phyloP scores from a whole-genome alignment of 2,797 vertebrate genomes.

The Myotis daubentonii region DNA sequence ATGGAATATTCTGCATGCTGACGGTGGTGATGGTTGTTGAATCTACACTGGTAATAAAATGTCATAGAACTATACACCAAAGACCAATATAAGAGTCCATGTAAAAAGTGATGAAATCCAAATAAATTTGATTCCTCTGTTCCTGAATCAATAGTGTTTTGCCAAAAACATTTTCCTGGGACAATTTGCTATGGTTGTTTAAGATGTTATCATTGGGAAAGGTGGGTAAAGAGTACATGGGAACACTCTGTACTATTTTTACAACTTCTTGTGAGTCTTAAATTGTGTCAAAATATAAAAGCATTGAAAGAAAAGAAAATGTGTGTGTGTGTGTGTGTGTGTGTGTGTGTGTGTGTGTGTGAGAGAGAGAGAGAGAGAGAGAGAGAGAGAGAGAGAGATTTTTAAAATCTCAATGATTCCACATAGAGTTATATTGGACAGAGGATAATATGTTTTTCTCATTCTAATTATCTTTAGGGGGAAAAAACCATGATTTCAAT shows the following conservation, averaged over 20 bases:
- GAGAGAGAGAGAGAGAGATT: neutral
- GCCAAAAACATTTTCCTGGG: neutral
- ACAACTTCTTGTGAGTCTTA: neutral
- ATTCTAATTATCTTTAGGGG: neutral
- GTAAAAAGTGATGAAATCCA: neutral
- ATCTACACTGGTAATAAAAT: neutral
- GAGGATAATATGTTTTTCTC: neutral
- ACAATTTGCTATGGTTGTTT: neutral
- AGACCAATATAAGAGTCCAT: neutral
- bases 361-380: neutral
- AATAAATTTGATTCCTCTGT: neutral
- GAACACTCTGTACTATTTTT: too few relatives aligned
- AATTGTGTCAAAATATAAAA: neutral
- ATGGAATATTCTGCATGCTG: neutral
- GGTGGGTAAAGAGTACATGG: neutral
- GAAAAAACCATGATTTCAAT: neutral
- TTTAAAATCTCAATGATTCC: neutral
- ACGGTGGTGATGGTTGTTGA: neutral
- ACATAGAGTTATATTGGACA: neutral
- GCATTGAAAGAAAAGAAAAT: neutral
- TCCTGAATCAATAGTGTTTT: neutral
- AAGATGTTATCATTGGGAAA: neutral
- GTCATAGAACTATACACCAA: neutral
- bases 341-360: too few relatives aligned
- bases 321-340: too few relatives aligned